A percentile compares a stretch with the other conserved stretches of the same genome.
These are phyloP conservation scores for Drosophila pallidifrons DNA, from an alignment of 1,140 invertebrate species.

Conservation along the genomic window DNA sequence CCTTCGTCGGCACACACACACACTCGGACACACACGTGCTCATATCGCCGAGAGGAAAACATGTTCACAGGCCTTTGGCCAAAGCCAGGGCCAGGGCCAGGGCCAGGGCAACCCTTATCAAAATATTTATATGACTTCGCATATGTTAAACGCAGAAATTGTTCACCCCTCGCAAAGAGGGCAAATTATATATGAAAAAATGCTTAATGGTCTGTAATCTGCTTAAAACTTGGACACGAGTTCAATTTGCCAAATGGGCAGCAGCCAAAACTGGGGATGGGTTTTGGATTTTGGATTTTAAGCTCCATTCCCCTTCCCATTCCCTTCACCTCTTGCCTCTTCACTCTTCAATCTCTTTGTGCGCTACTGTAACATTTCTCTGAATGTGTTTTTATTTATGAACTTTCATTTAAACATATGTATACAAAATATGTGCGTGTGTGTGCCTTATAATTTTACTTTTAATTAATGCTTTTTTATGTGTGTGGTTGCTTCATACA, in stretches of 20 bases:
- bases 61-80: conserved; percentile 61
- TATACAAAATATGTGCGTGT: conserved; percentile 13
- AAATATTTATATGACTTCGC: conserved; percentile 83
- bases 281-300: conserved; percentile 44
- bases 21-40: conserved; percentile 7
- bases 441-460: conserved; percentile 65
- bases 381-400: conserved; percentile 69
- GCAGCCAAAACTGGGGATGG: not conserved
- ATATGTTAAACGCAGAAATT: conserved; percentile 77
- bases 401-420: conserved; percentile 51
- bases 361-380: conserved; percentile 43
- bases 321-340: not conserved
- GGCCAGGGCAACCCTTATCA: conserved; percentile 77
- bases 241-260: conserved; percentile 77
- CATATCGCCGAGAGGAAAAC: conserved; percentile 53
- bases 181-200: conserved; percentile 69
- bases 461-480: conserved; percentile 70
- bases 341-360: not conserved
- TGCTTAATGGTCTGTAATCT: conserved; percentile 83
- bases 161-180: conserved; percentile 30
- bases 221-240: conserved; percentile 83
- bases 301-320: conserved; percentile 31
- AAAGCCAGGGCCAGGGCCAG: not conserved
- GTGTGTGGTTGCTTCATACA: not conserved
- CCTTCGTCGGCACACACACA: conserved; percentile 41